Conservation (phyloP, 2,888 invertebrate species). For the Podabrus alpinus region DNA sequence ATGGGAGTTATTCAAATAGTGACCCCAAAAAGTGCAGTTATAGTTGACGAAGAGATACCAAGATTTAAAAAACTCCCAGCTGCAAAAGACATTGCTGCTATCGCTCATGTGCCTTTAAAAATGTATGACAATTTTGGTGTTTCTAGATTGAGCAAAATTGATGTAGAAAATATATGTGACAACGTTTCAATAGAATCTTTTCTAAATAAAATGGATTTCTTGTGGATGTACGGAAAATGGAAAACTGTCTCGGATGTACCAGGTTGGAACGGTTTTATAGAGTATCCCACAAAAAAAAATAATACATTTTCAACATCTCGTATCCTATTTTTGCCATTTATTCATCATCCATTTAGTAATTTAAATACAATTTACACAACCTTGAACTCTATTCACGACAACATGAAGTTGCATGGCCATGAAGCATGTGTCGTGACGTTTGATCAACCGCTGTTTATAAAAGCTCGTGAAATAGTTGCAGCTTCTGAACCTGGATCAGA, state of each 20-base stretch:
- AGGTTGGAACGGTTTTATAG: neutral
- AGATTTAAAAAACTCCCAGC: constrained; percentile 18
- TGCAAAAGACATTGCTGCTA: constrained; percentile 39
- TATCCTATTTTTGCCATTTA: neutral
- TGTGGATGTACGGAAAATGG: constrained; percentile 42
- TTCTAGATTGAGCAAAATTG: constrained; percentile 36
- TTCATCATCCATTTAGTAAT: too few species aligned
- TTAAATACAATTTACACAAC: too few species aligned
- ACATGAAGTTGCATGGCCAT: too few species aligned
- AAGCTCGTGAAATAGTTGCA: too few species aligned
- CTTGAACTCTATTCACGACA: too few species aligned
- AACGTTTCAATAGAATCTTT: constrained; percentile 22
- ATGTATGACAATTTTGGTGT: constrained; percentile 40
- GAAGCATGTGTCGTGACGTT: too few species aligned
- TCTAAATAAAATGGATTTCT: constrained; percentile 31
- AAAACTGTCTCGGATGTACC: constrained; percentile 25
- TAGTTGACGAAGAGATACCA: constrained; percentile 25
- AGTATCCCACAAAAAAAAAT: neutral
- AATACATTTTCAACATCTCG: neutral
- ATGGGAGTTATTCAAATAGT: constrained; percentile 41
- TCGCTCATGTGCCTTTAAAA: constrained; percentile 42
- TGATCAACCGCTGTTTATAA: too few species aligned
- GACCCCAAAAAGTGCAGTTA: constrained; percentile 38
- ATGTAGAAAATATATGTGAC: constrained; percentile 24
- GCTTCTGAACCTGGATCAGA: too few species aligned